Percentiles rank a stretch among this genome's conserved stretches.
phyloP scores from a whole-genome alignment of 2,113 vertebrate genomes.

The Eublepharis macularius region DNA sequence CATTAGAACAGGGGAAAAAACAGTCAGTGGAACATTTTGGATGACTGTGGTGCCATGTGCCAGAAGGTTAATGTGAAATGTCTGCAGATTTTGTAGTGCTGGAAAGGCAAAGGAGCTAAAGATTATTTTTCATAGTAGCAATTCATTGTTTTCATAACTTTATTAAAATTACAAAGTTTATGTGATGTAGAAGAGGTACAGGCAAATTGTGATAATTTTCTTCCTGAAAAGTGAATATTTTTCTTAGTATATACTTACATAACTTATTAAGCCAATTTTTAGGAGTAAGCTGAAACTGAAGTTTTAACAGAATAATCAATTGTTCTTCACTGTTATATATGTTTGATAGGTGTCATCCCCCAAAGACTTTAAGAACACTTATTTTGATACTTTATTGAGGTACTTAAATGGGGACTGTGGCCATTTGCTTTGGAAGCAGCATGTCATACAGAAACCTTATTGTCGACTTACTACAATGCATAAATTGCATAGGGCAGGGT shows the following conservation, averaged over 20 bases:
- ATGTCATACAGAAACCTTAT: too few species aligned
- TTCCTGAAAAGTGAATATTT: constrained; percentile 9
- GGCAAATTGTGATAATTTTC: constrained; percentile 3
- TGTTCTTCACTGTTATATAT: not conserved
- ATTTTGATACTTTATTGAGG: not conserved
- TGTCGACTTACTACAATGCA: too few species aligned
- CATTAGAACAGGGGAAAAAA: accelerated
- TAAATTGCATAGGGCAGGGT: too few species aligned
- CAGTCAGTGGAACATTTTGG: not conserved
- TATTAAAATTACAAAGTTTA: not conserved
- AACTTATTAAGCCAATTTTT: not conserved
- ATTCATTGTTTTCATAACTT: constrained; percentile 6
- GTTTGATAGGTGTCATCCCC: too few species aligned
- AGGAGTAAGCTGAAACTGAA: not conserved
- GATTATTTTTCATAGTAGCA: constrained; percentile 3
- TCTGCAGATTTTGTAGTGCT: constrained; percentile 10
- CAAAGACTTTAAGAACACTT: too few species aligned
- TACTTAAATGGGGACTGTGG: too few species aligned
- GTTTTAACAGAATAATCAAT: not conserved
- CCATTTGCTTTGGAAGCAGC: too few species aligned
- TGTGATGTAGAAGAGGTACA: not conserved
- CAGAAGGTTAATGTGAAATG: not conserved
- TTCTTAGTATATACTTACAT: not conserved
- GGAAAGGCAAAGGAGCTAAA: not conserved
- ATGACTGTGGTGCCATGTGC: not conserved